These are phyloP conservation scores for Pedetes capensis DNA, from an alignment of 2,113 vertebrate species.

Conservation along the genomic window DNA sequence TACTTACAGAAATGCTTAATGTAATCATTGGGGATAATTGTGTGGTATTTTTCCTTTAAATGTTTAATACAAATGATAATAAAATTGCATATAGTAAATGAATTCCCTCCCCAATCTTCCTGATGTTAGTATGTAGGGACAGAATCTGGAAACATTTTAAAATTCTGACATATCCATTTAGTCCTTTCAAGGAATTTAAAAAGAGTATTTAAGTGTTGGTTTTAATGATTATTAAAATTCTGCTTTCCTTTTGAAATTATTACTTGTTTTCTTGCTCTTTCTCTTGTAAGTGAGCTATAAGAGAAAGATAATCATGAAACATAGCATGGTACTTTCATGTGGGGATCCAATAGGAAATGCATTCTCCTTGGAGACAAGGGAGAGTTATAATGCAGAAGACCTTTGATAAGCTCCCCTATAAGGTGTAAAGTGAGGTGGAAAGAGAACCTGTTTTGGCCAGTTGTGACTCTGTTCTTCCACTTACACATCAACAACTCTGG, in stretches of 20 bases:
- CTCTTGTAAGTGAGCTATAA: neutral
- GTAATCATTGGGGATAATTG: too few species aligned
- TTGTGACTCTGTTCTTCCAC: neutral
- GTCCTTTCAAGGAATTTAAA: neutral
- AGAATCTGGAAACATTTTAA: too few species aligned
- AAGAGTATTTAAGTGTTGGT: neutral
- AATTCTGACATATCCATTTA: too few species aligned
- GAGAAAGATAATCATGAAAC: neutral
- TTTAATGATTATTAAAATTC: neutral
- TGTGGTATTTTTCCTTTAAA: too few species aligned
- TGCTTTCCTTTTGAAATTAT: neutral
- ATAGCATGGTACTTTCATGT: neutral
- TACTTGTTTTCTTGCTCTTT: neutral
- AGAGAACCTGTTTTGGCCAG: neutral
- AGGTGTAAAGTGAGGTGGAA: neutral
- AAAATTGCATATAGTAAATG: too few species aligned
- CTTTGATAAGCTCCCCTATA: neutral
- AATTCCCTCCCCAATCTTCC: too few species aligned
- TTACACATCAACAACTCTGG: neutral
- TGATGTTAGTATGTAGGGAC: too few species aligned
- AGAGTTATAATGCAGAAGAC: neutral
- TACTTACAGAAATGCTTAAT: too few species aligned
- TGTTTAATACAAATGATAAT: too few species aligned
- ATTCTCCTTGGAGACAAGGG: neutral
- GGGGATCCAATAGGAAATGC: neutral